phyloP scores from a whole-genome alignment of 2,113 vertebrate genomes.

The Psittacula cyanocephala region DNA sequence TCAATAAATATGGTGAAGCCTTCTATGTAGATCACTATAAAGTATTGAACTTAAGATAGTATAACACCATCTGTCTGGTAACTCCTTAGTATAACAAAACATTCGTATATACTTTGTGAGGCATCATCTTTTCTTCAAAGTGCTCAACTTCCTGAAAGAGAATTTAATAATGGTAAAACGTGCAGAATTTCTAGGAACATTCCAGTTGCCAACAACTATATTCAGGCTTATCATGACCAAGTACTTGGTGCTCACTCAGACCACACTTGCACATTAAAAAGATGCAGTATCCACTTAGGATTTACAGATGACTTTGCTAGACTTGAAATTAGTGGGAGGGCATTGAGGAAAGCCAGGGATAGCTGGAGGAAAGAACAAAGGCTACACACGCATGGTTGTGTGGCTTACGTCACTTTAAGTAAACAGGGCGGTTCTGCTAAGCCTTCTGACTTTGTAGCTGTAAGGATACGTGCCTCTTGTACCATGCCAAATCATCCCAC shows the following conservation, averaged over 20 bases:
- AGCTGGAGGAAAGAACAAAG: constrained; percentile 40
- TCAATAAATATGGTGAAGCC: not conserved
- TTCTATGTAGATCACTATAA: not conserved
- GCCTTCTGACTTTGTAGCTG: not conserved
- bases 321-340: not conserved
- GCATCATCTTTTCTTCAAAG: not conserved
- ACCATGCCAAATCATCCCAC: constrained; percentile 24
- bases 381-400: not conserved
- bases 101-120: not conserved
- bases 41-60: not conserved
- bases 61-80: not conserved
- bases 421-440: constrained; percentile 37
- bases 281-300: not conserved
- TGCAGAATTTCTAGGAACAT: not conserved
- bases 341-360: not conserved
- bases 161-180: not conserved
- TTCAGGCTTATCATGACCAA: not conserved
- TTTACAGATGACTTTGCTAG: not conserved
- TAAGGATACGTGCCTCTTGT: not conserved
- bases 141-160: not conserved
- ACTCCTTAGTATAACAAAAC: not conserved
- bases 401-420: constrained; percentile 19
- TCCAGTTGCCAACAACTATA: not conserved
- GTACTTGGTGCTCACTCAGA: not conserved
- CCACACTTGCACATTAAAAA: not conserved